Evolutionary conservation across 1,140 invertebrate species (phyloP), one percentile per base, ranked within the genome.

Genomic region (Lethocerus indicus): DNA sequence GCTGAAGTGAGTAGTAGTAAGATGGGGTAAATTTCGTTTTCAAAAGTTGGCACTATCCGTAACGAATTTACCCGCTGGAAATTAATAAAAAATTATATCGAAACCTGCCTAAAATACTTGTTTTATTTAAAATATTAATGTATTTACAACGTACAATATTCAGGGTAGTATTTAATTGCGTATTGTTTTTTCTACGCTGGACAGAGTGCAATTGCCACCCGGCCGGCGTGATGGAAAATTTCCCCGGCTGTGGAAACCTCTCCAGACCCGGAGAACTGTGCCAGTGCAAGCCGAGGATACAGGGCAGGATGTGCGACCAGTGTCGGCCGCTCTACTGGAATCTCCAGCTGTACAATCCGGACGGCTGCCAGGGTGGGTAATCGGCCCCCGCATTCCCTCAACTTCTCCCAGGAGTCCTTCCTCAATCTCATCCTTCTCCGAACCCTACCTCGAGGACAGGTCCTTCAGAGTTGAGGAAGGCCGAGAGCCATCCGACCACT

Each of bases 261-360:
- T 87, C 81, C 0, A 76, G 79, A 24, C 23, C 46, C 14, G 90
- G 90, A 5, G 86, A 94, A 64, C 73, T 98, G 0, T 98, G 95
- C 61, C 79, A 92, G 57, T 98, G 95, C 63, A 98, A 98, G 63
- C 80, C 90, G 35, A 74, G 87, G 2, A 95, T 98, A 0, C 75
- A 82, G 53, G 95, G 95, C 1, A 73, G 91, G 40, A 95, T 94
- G 57, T 98, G 95, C 64, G 82, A 96, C 56, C 75, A 85, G 55
- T 98, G 96, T 64, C 87, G 86, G 63, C 83, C 88, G 0, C 72
- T 94, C 0, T 98, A 76, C 66, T 98, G 91, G 91, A 96, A 97
- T 64, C 69, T 99, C 1, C 81, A 87, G 60, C 71, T 79, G 7
- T 78, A 79, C 40, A 96, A 97, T 71, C 78, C 81, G 0, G 65